Conservation (phyloP, 2,113 vertebrate species). For the Dipodomys ordii region DNA sequence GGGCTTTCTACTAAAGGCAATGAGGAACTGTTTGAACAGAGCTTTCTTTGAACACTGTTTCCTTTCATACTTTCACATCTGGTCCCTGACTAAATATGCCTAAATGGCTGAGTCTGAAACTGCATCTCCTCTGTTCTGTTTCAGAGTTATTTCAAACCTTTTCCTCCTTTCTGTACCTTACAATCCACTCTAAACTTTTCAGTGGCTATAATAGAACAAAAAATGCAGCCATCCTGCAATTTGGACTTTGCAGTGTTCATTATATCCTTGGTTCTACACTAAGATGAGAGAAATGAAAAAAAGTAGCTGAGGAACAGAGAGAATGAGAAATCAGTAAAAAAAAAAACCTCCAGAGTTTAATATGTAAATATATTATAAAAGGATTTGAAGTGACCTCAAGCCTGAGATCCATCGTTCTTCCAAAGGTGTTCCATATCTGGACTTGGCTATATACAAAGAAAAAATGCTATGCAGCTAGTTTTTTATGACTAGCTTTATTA, state of each 20-base stretch:
- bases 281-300: constrained; percentile 22
- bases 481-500: background rate
- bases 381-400: background rate
- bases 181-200: background rate
- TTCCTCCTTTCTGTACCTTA: background rate
- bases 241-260: constrained; percentile 28
- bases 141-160: background rate
- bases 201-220: constrained; percentile 27
- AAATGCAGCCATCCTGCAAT: background rate
- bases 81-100: background rate
- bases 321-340: background rate
- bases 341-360: background rate
- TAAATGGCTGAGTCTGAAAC: background rate
- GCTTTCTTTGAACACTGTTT: constrained; percentile 4
- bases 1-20: background rate
- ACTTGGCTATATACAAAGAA: background rate
- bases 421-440: background rate
- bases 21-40: background rate
- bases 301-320: background rate
- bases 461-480: background rate
- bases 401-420: constrained; percentile 12
- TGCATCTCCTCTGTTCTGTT: background rate
- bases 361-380: constrained; percentile 16
- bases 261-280: background rate
- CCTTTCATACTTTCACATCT: constrained; percentile 27